phyloP scores from a whole-genome alignment of 2,113 vertebrate genomes.

The Hemiprocne comata region DNA sequence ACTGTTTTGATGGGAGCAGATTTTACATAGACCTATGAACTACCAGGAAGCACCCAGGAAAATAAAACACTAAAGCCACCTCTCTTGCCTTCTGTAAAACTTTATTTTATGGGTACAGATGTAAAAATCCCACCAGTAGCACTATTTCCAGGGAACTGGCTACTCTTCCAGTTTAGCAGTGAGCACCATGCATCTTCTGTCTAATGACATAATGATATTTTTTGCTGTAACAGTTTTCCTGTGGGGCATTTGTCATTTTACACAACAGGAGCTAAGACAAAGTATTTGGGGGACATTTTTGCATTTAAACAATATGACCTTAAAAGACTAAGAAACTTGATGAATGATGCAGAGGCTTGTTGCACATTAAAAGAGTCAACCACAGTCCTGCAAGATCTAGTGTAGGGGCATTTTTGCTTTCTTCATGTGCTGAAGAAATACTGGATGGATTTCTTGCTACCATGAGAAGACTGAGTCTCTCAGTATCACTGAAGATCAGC shows the following conservation, averaged over 20 bases:
- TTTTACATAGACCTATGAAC: not conserved
- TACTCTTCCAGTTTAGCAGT: not conserved
- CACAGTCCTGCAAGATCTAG: not conserved
- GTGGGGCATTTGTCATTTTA: not conserved
- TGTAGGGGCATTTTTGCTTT: not conserved
- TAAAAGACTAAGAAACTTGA: rapidly evolving
- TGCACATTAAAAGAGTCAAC: not conserved
- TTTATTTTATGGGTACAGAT: not conserved
- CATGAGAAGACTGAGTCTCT: not conserved
- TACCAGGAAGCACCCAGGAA: not conserved
- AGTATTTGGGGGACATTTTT: not conserved
- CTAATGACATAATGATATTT: rapidly evolving
- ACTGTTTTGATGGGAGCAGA: not conserved
- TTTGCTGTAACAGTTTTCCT: not conserved
- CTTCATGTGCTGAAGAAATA: rapidly evolving
- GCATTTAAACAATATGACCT: not conserved
- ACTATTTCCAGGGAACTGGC: not conserved
- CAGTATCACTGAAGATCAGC: not conserved
- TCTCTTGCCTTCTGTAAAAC: not conserved
- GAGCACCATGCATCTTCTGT: not conserved
- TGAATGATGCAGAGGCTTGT: not conserved
- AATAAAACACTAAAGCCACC: not conserved
- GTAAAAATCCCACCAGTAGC: not conserved
- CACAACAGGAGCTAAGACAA: not conserved
- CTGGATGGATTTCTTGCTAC: not conserved